Evolutionary conservation across 2,113 vertebrate species (phyloP).

Genomic region (Leuciscus idus): DNA sequence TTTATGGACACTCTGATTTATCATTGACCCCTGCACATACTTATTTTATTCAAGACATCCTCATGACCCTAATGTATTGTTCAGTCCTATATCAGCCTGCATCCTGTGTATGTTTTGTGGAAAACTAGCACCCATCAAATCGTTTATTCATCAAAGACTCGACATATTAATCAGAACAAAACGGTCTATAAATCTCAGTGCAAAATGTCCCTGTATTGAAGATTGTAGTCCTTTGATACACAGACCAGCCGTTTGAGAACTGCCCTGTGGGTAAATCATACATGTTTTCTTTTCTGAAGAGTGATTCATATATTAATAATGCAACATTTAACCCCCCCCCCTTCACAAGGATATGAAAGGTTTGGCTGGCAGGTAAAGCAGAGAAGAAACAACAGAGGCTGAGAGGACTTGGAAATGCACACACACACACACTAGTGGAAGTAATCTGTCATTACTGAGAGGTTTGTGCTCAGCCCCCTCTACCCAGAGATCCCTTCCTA

Average conservation of each 20-base stretch:
- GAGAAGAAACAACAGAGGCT: constrained; percentile 67
- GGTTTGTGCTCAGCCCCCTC: constrained; percentile 57
- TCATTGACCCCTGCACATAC: background rate
- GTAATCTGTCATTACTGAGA: constrained; percentile 74
- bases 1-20: background rate
- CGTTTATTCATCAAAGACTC: background rate
- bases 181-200: background rate
- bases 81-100: background rate
- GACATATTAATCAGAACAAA: constrained; percentile 21
- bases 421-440: constrained; percentile 65
- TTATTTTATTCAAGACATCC: no score
- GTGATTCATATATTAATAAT: constrained; percentile 72
- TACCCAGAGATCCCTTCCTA: constrained; percentile 71
- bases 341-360: constrained; percentile 65
- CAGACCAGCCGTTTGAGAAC: constrained; percentile 60
- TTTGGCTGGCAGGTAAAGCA: constrained; percentile 69
- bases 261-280: constrained; percentile 68
- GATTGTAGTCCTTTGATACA: constrained; percentile 48
- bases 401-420: constrained; percentile 45
- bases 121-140: background rate
- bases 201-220: constrained; percentile 37
- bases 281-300: constrained; percentile 62
- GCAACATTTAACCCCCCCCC: constrained; percentile 70
- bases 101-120: background rate
- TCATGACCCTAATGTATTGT: background rate